phyloP scores from a whole-genome alignment of 2,113 vertebrate genomes.

The Pluvialis apricaria region DNA sequence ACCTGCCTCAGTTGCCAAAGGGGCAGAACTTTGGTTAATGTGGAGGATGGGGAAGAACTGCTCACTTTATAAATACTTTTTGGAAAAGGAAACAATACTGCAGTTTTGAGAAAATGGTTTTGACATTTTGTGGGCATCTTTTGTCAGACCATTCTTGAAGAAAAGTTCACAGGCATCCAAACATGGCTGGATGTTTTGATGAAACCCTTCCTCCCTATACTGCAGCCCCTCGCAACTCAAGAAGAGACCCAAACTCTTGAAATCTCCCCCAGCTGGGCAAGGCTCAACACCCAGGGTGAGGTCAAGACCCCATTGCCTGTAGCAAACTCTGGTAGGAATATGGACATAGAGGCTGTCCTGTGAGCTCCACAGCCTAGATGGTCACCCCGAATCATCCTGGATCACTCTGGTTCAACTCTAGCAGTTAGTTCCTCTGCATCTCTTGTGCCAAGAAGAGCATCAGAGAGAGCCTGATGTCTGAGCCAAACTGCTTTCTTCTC shows the following conservation, averaged over 20 bases:
- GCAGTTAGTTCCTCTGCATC: not conserved
- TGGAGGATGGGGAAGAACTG: not conserved
- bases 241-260: not conserved
- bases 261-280: not conserved
- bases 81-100: not conserved
- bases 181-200: not conserved
- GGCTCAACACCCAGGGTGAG: not conserved
- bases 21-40: not conserved
- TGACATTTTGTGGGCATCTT: not conserved
- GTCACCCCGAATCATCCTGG: not conserved
- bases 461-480: not conserved
- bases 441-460: not conserved
- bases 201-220: not conserved
- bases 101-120: not conserved
- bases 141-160: not conserved
- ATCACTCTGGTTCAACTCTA: not conserved
- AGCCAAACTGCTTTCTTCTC: not conserved
- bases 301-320: not conserved
- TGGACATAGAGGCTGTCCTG: not conserved
- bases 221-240: not conserved
- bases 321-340: not conserved
- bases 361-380: not conserved
- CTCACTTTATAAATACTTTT: not conserved
- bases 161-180: not conserved
- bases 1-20: slow-evolving; percentile 9